These are phyloP conservation scores for Sminthurides bifidus DNA, from an alignment of 1,140 invertebrate species.

Conservation along the genomic window DNA sequence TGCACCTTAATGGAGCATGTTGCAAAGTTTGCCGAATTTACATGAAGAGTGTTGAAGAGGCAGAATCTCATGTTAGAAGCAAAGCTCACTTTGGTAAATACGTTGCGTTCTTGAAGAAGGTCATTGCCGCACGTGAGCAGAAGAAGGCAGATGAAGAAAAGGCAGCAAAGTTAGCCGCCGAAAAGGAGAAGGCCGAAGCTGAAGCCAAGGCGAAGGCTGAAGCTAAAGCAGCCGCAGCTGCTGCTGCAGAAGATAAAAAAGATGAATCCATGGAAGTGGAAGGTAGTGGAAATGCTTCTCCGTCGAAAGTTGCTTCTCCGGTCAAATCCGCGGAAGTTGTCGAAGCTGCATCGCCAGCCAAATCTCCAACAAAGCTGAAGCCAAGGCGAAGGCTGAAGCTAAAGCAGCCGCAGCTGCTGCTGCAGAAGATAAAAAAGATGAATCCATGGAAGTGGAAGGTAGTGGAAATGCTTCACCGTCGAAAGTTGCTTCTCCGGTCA, in stretches of 20 bases:
- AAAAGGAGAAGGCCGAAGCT: neutral
- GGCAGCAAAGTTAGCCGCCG: constrained; percentile 1
- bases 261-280: neutral
- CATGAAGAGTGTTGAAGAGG: constrained; percentile 12
- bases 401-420: neutral
- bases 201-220: constrained; percentile 1
- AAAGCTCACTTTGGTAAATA: constrained; percentile 22
- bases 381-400: neutral
- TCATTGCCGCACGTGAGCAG: neutral
- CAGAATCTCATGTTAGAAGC: constrained; percentile 16
- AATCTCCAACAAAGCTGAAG: neutral
- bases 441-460: too few relatives aligned
- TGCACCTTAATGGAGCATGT: constrained; percentile 16
- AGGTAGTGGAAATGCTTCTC: neutral
- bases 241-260: neutral
- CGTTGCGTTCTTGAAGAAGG: constrained; percentile 15
- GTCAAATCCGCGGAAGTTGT: neutral
- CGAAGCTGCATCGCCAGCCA: neutral
- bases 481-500: too few relatives aligned
- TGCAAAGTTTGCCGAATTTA: constrained; percentile 29
- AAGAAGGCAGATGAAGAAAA: constrained; percentile 10
- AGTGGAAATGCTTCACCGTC: neutral
- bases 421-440: neutral
- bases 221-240: neutral
- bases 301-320: neutral